phyloP scores from a whole-genome alignment of 2,888 invertebrate species.

The Crepidodera aurea region DNA sequence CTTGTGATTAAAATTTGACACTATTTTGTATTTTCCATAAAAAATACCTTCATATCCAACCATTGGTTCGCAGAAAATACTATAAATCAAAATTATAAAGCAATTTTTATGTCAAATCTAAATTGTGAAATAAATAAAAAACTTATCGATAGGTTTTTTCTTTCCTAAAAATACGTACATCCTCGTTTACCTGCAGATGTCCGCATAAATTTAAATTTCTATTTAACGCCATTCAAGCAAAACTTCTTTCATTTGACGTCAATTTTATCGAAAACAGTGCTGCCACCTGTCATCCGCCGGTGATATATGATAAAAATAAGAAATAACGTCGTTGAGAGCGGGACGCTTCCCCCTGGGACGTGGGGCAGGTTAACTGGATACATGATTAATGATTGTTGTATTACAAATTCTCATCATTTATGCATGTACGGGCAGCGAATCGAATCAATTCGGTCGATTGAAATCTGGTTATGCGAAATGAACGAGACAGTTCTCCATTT shows the following conservation, averaged over 20 bases:
- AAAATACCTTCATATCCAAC: no score
- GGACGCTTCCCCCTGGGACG: conserved; percentile 49
- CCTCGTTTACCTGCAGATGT: no score
- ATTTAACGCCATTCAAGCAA: not conserved
- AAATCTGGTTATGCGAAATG: conserved; percentile 39
- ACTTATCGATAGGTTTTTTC: no score
- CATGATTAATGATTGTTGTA: conserved; percentile 54
- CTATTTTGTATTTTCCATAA: no score
- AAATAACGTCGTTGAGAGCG: conserved; percentile 50
- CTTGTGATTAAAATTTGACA: no score
- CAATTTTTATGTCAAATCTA: no score
- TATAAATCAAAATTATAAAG: no score
- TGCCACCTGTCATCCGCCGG: conserved; percentile 28
- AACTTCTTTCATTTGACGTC: not conserved
- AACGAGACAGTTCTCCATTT: conserved; percentile 25
- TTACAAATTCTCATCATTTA: conserved; percentile 48
- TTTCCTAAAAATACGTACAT: no score
- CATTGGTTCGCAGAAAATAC: no score
- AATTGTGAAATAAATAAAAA: no score
- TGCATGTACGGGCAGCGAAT: conserved; percentile 43
- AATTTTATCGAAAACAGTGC: not conserved
- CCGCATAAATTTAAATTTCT: no score
- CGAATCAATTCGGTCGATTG: conserved; percentile 42
- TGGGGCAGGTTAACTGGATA: conserved; percentile 53
- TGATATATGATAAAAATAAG: conserved; percentile 61